Evolutionary conservation across 1,140 invertebrate genomes (phyloP).

Genomic region (Trichogramma pretiosum): DNA sequence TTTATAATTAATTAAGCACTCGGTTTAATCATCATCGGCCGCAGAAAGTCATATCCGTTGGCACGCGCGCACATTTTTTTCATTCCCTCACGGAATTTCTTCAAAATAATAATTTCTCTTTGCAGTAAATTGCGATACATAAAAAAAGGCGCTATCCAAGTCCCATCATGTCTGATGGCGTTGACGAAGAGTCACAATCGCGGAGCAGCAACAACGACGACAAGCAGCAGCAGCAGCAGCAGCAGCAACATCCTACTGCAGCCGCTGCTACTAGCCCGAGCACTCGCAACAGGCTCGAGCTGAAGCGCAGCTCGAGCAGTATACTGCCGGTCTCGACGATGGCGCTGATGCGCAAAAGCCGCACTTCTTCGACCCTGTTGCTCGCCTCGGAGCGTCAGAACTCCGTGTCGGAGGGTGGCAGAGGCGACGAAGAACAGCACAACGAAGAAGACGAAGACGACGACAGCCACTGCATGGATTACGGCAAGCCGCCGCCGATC

Average conservation of each 20-base stretch:
- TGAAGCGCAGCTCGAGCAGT: slow-evolving; percentile 30
- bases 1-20: no score
- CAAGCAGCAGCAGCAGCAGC: not conserved
- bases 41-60: no score
- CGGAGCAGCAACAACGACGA: no score
- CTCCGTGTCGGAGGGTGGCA: no score
- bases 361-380: slow-evolving; percentile 27
- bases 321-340: slow-evolving; percentile 22
- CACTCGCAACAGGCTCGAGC: slow-evolving; percentile 24
- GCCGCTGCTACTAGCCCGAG: not conserved
- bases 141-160: no score
- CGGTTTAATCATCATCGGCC: no score
- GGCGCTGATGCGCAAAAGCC: slow-evolving; percentile 21
- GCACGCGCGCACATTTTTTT: no score
- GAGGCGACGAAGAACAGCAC: not conserved
- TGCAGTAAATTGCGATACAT: no score
- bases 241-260: not conserved
- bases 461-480: slow-evolving; percentile 52
- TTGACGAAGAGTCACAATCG: not conserved
- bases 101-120: no score
- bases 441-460: slow-evolving; percentile 15
- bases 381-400: slow-evolving; percentile 23
- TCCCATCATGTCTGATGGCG: slow-evolving; percentile 3
- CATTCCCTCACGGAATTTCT: no score
- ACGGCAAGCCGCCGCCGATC: slow-evolving; percentile 60